Evolutionary conservation across 2,888 invertebrate genomes (phyloP), one percentile per base, ranked within the genome.

Genomic region (Antitype chi): DNA sequence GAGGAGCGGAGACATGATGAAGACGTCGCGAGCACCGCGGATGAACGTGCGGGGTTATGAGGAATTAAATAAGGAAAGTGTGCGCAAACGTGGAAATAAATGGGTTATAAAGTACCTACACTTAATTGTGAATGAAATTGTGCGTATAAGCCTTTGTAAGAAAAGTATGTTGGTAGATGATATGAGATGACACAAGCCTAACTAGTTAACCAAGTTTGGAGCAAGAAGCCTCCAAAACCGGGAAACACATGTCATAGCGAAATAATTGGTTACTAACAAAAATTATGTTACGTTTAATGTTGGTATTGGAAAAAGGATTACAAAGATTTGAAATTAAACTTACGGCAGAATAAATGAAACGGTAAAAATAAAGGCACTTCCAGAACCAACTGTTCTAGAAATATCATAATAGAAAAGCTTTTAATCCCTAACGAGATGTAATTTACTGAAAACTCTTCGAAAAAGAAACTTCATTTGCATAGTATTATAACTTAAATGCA

Each of bases 1-100:
- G 66, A 47, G 25, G 62, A 68, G 72, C 25, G n/a, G 20, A 57
- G 78, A 62, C 70, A 59, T 52, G 47, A 77, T 70, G 70, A 62
- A 85, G 82, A 76, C 62, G 63, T 70, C 23, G 32, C 67, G 74
- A 64, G 77, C 66, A 23, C 38, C 52, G 52, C 38, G 28, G 25
- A 1, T n/a, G n/a, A 63, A n/a, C 55, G 49, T 64, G 72, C 49
- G 52, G 53, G 66, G 9, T 43, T n/a, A 59, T 68, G 57, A 23
- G 68, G 38, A 55, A 60, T 57, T 63, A 71, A 62, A 53, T 70
- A 69, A 55, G 53, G 63, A 57, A 71, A 81, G 25, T 68, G 63
- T 76, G 71, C n/a, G 13, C 64, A 52, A 52, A 71, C 49, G 62
- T 13, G 67, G 20, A 20, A 25, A 43, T 52, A 52, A 76, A 62